Evolutionary conservation across 2,113 vertebrate genomes (phyloP).

Genomic region (Tonatia bakeri): DNA sequence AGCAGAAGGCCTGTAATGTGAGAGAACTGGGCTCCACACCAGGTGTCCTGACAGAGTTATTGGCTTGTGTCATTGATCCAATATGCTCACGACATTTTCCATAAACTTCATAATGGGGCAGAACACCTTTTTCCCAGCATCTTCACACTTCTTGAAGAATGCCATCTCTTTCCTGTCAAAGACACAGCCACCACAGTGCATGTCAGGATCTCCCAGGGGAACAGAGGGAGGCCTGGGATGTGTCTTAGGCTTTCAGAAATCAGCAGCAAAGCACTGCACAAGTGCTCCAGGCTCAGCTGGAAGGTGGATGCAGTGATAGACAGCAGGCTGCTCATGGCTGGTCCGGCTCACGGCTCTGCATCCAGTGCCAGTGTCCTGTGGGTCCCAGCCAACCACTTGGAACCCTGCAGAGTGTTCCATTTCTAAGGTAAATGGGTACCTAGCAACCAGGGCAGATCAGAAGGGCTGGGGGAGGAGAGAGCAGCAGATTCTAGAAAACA

Average conservation of each 20-base stretch:
- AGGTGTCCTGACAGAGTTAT: neutral
- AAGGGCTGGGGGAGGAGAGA: neutral
- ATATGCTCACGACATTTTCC: neutral
- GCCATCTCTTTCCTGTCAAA: neutral
- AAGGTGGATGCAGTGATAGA: neutral
- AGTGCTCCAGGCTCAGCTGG: neutral
- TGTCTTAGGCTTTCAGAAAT: neutral
- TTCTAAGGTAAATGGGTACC: too few relatives aligned
- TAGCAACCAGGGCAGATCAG: rapidly evolving
- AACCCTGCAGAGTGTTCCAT: neutral
- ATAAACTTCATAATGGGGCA: neutral
- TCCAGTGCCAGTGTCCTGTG: neutral
- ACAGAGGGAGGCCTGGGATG: neutral
- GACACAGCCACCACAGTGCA: too few relatives aligned
- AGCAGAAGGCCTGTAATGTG: neutral
- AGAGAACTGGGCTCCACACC: neutral
- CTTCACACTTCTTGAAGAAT: neutral
- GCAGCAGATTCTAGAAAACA: neutral
- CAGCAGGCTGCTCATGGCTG: neutral
- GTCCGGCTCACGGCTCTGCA: neutral
- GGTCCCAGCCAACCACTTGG: neutral
- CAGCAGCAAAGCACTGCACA: neutral
- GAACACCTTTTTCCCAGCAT: neutral
- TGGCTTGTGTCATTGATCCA: neutral
- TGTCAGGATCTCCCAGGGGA: neutral